phyloP scores from a whole-genome alignment of 2,888 invertebrate genomes.

The Melikaiella ostensackeni region DNA sequence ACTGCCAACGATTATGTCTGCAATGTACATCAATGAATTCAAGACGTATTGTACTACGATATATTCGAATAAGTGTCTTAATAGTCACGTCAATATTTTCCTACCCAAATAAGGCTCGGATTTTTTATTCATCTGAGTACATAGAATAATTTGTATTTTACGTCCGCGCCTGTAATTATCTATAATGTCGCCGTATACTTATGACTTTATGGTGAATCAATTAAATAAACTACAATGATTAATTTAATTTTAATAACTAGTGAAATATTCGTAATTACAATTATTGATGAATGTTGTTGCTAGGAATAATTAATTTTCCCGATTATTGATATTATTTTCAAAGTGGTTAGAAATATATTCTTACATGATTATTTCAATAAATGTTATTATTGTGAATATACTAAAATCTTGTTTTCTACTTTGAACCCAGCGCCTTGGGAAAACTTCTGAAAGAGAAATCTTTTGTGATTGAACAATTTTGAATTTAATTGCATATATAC shows the following conservation, averaged over 20 bases:
- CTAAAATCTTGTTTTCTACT: not conserved
- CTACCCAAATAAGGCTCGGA: conserved; percentile 2
- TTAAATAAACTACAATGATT: not conserved
- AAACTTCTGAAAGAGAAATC: not conserved
- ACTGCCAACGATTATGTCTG: not conserved
- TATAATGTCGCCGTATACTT: not conserved
- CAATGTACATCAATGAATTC: not conserved
- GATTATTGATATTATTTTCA: conserved; percentile 8
- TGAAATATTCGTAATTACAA: conserved; percentile 15
- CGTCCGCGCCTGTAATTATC: not conserved
- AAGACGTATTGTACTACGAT: conserved; percentile 9
- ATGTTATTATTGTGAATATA: conserved; percentile 14
- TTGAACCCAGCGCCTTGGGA: not conserved
- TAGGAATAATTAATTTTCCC: conserved; percentile 4
- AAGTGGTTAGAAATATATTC: conserved; percentile 21
- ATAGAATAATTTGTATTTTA: conserved; percentile 16
- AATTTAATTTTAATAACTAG: not conserved
- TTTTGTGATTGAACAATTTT: too few species aligned
- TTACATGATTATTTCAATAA: conserved; percentile 31
- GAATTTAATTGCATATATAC: too few species aligned
- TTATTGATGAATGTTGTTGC: not conserved
- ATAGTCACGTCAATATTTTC: conserved; percentile 31
- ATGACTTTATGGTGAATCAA: not conserved
- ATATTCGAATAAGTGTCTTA: conserved; percentile 20
- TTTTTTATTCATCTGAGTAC: not conserved